These are phyloP conservation scores for Heterodera schachtii DNA, from an alignment of 1,140 invertebrate species.

Conservation along the genomic window DNA sequence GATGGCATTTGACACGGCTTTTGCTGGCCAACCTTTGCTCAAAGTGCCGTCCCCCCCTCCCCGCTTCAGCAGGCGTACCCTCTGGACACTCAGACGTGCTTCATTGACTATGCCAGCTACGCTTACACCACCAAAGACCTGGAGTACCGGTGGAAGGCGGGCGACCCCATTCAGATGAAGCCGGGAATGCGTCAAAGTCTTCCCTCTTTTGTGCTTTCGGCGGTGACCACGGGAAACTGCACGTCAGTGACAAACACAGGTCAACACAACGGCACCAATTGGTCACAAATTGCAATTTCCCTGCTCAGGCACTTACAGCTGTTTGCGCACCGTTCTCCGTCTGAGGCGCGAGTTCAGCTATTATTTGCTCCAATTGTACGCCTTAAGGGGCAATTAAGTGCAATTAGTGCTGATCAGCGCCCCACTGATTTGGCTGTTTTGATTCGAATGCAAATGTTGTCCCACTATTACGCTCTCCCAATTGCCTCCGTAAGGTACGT, in stretches of 20 bases:
- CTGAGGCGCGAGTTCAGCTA: slow-evolving; percentile 68
- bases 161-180: slow-evolving; percentile 90
- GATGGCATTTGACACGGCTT: no score
- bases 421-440: no score
- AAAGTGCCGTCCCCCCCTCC: no score
- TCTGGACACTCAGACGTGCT: slow-evolving; percentile 87
- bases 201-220: slow-evolving; percentile 86
- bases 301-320: slow-evolving; percentile 61
- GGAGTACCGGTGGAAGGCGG: slow-evolving; percentile 78
- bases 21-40: no score
- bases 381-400: no score
- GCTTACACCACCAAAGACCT: slow-evolving; percentile 74
- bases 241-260: slow-evolving; percentile 93
- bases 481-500: no score
- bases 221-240: slow-evolving; percentile 87
- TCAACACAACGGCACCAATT: slow-evolving; percentile 69
- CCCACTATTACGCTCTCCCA: background rate
- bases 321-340: slow-evolving; percentile 57
- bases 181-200: slow-evolving; percentile 80
- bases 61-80: slow-evolving; percentile 75
- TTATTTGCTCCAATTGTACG: slow-evolving; percentile 69
- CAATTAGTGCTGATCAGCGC: no score
- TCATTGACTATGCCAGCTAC: slow-evolving; percentile 79
- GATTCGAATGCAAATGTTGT: no score
- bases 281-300: background rate